Evolutionary conservation across 2,797 vertebrate species (phyloP).

Genomic region (Tachyglossus aculeatus): DNA sequence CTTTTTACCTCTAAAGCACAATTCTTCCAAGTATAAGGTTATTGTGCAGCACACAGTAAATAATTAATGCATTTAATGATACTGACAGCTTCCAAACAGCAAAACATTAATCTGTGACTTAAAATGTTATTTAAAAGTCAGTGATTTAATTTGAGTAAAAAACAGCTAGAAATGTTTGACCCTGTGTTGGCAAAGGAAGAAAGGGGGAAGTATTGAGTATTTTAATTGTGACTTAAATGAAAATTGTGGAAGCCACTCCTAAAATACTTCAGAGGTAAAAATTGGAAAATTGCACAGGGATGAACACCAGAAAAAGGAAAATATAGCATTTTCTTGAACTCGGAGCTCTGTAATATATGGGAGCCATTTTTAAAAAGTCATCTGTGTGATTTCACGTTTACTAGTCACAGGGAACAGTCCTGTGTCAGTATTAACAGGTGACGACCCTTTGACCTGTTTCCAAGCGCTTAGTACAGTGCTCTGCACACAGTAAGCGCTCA

Average conservation of each 20-base stretch:
- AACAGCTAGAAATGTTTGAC: not conserved
- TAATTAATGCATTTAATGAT: too few relatives aligned
- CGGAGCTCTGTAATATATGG: not conserved
- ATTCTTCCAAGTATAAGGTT: too few relatives aligned
- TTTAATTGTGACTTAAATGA: not conserved
- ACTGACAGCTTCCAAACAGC: too few relatives aligned
- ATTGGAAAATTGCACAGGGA: not conserved
- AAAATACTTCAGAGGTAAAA: conserved; percentile 14
- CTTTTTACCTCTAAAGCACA: too few relatives aligned
- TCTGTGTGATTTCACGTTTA: not conserved
- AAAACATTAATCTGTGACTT: not conserved
- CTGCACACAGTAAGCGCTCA: not conserved
- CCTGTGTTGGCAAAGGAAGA: not conserved
- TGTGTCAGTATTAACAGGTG: not conserved
- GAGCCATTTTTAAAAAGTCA: not conserved
- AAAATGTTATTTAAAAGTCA: not conserved
- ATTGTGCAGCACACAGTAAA: too few relatives aligned
- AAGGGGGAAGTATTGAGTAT: not conserved
- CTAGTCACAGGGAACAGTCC: not conserved
- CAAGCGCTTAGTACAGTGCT: too few relatives aligned
- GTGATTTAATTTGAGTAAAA: not conserved
- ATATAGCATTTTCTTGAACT: too few relatives aligned
- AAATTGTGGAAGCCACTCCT: not conserved
- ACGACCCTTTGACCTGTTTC: not conserved
- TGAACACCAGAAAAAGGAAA: not conserved